Conservation (phyloP, 30 jellyfish, hydroid and myxozoan genomes). For the Cassiopea andromeda region DNA sequence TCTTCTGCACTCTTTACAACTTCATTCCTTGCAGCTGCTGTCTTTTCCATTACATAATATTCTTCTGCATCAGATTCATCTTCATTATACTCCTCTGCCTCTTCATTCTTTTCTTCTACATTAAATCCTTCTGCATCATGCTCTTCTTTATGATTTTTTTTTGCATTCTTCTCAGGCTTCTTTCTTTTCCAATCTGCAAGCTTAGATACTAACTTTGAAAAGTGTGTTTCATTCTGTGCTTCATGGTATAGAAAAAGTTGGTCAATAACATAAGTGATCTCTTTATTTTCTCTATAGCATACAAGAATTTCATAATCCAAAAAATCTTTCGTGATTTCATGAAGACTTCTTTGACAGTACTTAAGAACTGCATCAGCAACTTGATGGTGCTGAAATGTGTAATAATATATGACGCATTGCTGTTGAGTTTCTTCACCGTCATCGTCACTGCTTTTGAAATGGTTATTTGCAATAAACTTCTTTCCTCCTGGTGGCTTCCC, state of each 20-base stretch:
- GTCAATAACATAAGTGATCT: constrained; percentile 7
- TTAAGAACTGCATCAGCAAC: constrained; percentile 27
- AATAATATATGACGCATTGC: constrained; percentile 9
- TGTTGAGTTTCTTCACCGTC: neutral
- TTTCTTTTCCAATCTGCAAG: neutral
- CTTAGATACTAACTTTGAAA: constrained; percentile 39
- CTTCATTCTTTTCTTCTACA: no score
- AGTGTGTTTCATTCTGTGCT: constrained; percentile 14
- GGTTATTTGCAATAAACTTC: neutral
- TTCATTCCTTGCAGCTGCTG: no score
- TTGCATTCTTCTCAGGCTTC: no score
- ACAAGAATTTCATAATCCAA: constrained; percentile 22
- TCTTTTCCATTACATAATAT: no score
- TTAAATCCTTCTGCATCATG: no score
- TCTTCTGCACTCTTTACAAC: no score
- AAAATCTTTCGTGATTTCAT: constrained; percentile 35
- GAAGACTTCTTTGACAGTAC: constrained; percentile 32
- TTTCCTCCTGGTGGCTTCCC: constrained; percentile 16
- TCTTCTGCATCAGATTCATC: no score
- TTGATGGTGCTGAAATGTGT: constrained; percentile 56
- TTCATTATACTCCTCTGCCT: no score
- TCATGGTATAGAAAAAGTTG: constrained; percentile 45
- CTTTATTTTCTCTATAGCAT: constrained; percentile 2
- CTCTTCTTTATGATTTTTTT: no score
- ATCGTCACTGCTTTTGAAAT: neutral